Evolutionary conservation across 2,113 vertebrate genomes (phyloP), one percentile per base, ranked within the genome.

Genomic region (Lagopus leucura): DNA sequence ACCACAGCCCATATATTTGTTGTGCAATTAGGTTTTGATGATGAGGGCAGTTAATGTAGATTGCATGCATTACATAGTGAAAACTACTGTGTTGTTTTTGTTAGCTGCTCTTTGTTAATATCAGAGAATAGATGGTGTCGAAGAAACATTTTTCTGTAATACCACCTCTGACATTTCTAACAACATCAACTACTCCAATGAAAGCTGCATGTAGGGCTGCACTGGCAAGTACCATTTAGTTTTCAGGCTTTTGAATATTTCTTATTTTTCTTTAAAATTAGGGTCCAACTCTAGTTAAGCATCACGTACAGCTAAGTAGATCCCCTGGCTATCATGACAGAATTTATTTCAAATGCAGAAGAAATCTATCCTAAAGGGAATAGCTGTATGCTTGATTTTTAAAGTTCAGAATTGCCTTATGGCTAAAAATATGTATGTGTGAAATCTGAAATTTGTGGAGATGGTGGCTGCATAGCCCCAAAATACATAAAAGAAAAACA

Each of bases 391-490:
- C 89, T 93, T 93, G 88, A 91, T 96, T 95, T 43, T 65, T 48
- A 93, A 93, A 95, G 87, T 97, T 97, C 91, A 94, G 57, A 92
- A 78, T 88, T 91, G 94, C 91, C 95, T 92, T 91, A 88, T 88
- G 87, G 93, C 93, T 94, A 96, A 89, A 92, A 91, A 85, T 67
- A 65, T 86, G 75, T 73, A 92, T 71, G 72, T 92, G 82, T 92
- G 91, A 95, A 96, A 89, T 82, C 82, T 80, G 69, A 66, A 93
- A 89, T 86, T 94, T 86, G 75, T 67, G 52, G 88, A 91, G 61
- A 88, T 80, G 48, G 89, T 86, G 87, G 55, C 87, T 80, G 47
- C 88, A 71, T 86, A 88, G 72, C 82, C 85, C 84, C 78, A 80
- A 96, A 96, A 95, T 67, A 67, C 47, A 34, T 72, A 47, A 74